phyloP scores from a whole-genome alignment of 2,797 vertebrate species.

The Myiotriccus ornatus region DNA sequence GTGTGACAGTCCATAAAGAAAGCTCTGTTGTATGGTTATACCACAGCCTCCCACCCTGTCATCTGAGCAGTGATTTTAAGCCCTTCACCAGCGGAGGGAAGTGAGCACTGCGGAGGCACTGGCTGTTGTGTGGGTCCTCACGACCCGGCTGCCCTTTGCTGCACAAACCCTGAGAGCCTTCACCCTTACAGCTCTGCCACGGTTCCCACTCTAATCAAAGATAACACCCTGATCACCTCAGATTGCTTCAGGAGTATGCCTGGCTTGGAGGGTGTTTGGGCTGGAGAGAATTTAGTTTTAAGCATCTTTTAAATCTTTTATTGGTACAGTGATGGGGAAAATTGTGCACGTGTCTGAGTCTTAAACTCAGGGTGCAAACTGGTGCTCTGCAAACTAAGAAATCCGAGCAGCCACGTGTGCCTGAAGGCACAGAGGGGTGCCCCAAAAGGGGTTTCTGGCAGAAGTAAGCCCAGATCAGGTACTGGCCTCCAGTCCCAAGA shows the following conservation, averaged over 20 bases:
- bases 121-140: not conserved
- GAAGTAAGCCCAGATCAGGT: not conserved
- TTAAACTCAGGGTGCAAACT: not conserved
- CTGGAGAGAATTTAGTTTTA: not conserved
- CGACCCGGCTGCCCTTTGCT: accelerated
- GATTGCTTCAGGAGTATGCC: not conserved
- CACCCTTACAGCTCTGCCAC: not conserved
- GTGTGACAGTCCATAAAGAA: not conserved
- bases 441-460: not conserved
- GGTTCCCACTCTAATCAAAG: not conserved
- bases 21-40: not conserved
- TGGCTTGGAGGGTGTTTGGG: not conserved
- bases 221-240: not conserved
- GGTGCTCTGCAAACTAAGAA: not conserved
- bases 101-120: not conserved
- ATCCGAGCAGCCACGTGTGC: not conserved
- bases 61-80: not conserved
- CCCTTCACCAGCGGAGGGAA: not conserved
- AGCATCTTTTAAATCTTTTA: not conserved
- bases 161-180: not conserved
- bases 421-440: not conserved
- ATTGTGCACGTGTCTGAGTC: not conserved
- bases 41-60: not conserved
- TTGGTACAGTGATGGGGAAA: not conserved
- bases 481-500: not conserved